phyloP scores from a whole-genome alignment of 2,888 invertebrate species.

The Agrochola circellaris region DNA sequence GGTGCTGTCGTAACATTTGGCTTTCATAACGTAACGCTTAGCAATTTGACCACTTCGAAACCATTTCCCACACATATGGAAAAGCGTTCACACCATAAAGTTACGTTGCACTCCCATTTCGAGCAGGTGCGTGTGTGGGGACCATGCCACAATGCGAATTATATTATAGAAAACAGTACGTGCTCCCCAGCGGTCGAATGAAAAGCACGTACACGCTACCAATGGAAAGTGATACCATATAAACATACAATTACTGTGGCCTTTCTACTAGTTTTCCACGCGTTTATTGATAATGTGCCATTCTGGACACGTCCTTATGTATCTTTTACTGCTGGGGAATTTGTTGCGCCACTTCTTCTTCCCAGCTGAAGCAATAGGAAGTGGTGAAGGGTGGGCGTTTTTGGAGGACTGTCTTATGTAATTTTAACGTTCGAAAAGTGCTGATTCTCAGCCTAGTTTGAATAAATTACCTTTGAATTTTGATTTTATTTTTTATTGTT shows the following conservation, averaged over 20 bases:
- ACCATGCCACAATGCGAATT: constrained; percentile 33
- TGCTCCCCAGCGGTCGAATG: constrained; percentile 52
- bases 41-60: neutral
- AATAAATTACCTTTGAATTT: too few species aligned
- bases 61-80: constrained; percentile 40
- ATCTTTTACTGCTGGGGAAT: neutral
- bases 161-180: constrained; percentile 63
- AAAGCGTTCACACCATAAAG: constrained; percentile 44
- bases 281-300: constrained; percentile 50
- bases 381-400: too few species aligned
- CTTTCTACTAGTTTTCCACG: constrained; percentile 72
- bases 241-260: constrained; percentile 64
- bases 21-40: constrained; percentile 25
- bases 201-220: constrained; percentile 59
- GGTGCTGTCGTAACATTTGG: constrained; percentile 14
- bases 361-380: too few species aligned
- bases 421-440: too few species aligned
- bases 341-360: too few species aligned
- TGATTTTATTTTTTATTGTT: constrained; percentile 15
- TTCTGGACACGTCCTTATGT: constrained; percentile 53
- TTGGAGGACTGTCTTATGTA: too few species aligned
- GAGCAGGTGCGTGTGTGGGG: constrained; percentile 13
- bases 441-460: too few species aligned
- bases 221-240: constrained; percentile 71
- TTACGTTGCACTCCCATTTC: constrained; percentile 38